Percentiles rank a stretch among this genome's conserved stretches.
Evolutionary conservation across 2,113 vertebrate genomes (phyloP).

Genomic region (Peromyscus polionotus): DNA sequence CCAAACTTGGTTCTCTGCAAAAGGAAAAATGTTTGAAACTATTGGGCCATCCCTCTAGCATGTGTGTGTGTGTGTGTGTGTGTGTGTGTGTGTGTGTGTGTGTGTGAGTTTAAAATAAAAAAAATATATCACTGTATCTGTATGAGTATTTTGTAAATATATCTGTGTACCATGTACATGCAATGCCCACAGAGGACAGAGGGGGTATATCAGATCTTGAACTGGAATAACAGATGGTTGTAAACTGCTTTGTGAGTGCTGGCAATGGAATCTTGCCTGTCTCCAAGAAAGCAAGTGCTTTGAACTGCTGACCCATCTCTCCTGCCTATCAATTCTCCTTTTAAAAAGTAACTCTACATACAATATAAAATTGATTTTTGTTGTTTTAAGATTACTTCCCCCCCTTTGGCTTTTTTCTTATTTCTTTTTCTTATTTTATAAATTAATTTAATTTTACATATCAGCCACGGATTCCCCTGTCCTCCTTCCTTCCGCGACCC

Average conservation of each 20-base stretch:
- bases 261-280: not conserved
- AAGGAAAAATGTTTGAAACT: not conserved
- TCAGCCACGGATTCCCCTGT: too few relatives aligned
- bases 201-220: not conserved
- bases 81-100: too few relatives aligned
- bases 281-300: not conserved
- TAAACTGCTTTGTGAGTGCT: not conserved
- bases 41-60: not conserved
- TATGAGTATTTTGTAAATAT: not conserved
- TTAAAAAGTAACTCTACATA: not conserved
- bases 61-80: not conserved
- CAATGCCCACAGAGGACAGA: not conserved
- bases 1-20: not conserved
- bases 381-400: not conserved
- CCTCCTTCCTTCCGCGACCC: too few relatives aligned
- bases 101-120: too few relatives aligned
- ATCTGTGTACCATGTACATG: not conserved
- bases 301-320: not conserved
- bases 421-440: too few relatives aligned
- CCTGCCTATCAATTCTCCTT: not conserved
- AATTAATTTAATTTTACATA: too few relatives aligned
- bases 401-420: too few relatives aligned
- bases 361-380: not conserved
- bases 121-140: not conserved
- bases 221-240: not conserved